Evolutionary conservation across 1,140 invertebrate genomes (phyloP).

Genomic region (Drosophila pseudoobscura): DNA sequence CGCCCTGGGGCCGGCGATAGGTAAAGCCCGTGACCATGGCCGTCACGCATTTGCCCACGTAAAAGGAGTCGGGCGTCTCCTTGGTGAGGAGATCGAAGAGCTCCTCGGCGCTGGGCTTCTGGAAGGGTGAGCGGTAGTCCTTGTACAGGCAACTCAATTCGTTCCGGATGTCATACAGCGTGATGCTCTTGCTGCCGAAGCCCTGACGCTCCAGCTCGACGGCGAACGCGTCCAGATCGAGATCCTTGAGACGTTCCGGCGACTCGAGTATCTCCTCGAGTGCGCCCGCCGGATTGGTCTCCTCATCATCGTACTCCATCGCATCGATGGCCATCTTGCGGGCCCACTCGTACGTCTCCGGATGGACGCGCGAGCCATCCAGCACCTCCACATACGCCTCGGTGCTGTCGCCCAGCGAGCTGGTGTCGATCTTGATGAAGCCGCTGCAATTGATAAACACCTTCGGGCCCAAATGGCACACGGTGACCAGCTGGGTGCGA

Average conservation of each 20-base stretch:
- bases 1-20: constrained; percentile 94
- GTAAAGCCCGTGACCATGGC: constrained; percentile 91
- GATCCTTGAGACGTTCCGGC: constrained; percentile 96
- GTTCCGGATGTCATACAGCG: constrained; percentile 97
- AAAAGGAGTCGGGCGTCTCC: constrained; percentile 97
- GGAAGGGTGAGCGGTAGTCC: constrained; percentile 93
- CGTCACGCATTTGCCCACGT: constrained; percentile 93
- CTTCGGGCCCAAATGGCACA: constrained; percentile 98
- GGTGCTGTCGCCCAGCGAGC: constrained; percentile 95
- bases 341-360: constrained; percentile 99
- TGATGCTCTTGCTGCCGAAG: constrained; percentile 98
- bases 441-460: constrained; percentile 99
- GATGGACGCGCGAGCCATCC: constrained; percentile 98
- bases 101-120: constrained; percentile 92
- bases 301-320: constrained; percentile 98
- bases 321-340: constrained; percentile 99
- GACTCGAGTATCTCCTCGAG: constrained; percentile 98
- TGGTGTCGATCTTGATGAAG: constrained; percentile 99
- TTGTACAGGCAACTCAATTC: constrained; percentile 98
- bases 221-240: constrained; percentile 99
- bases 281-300: constrained; percentile 97
- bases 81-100: constrained; percentile 98
- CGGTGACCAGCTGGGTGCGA: constrained; percentile 96
- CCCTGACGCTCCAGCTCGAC: constrained; percentile 97
- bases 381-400: constrained; percentile 98